A percentile compares a stretch with the other conserved stretches of the same genome.
Conservation (phyloP, 2,888 invertebrate genomes). For the Hemistola chrysoprasaria region DNA sequence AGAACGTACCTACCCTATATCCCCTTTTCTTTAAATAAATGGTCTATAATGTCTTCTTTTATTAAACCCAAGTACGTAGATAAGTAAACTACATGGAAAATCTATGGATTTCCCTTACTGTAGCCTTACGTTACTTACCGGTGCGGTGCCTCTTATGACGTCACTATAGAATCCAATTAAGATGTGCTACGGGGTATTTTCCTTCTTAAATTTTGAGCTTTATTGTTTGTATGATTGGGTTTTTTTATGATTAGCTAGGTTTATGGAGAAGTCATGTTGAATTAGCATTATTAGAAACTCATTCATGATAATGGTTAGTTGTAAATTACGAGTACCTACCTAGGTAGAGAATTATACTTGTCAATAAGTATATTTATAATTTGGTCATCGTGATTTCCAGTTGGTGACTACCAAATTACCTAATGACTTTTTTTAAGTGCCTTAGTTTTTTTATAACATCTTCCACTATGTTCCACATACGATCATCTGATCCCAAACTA, state of each 20-base stretch:
- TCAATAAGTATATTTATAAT: slow-evolving; percentile 1
- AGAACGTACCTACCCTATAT: too few relatives aligned
- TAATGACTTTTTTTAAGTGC: not conserved
- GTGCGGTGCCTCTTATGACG: slow-evolving; percentile 21
- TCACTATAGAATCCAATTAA: slow-evolving; percentile 34
- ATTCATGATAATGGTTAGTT: slow-evolving; percentile 12
- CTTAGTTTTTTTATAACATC: too few relatives aligned
- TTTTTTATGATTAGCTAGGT: not conserved
- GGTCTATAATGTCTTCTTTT: not conserved
- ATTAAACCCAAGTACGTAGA: not conserved
- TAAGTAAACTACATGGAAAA: not conserved
- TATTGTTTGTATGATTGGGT: slow-evolving; percentile 1
- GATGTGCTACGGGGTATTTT: slow-evolving; percentile 3
- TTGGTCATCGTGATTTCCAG: slow-evolving; percentile 10
- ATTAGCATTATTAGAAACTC: slow-evolving; percentile 7
- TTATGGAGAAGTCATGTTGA: slow-evolving; percentile 4
- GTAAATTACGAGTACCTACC: slow-evolving; percentile 12
- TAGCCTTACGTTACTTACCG: not conserved
- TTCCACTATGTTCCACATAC: too few relatives aligned
- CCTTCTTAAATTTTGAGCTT: slow-evolving; percentile 2
- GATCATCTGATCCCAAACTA: too few relatives aligned
- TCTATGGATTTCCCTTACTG: slow-evolving; percentile 9
- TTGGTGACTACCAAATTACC: not conserved
- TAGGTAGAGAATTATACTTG: too few relatives aligned
- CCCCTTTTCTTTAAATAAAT: too few relatives aligned